Conservation (phyloP, 2,113 vertebrate genomes). For the Gnathonemus longibarbis region DNA sequence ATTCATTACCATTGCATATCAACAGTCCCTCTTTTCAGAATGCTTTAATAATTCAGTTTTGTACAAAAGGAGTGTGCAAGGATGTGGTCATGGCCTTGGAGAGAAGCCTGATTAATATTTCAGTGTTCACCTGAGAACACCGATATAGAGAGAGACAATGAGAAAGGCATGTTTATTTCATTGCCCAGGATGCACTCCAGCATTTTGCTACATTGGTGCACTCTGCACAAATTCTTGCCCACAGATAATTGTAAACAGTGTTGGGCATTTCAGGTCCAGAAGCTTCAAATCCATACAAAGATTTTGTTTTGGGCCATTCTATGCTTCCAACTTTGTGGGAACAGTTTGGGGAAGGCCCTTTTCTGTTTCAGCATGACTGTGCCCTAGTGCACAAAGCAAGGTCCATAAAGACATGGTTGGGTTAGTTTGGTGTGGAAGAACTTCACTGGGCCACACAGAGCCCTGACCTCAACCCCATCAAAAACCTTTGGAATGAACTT, state of each 20-base stretch:
- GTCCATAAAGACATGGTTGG: background rate
- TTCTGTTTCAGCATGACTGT: background rate
- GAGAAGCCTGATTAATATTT: conserved; percentile 11
- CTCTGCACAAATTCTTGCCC: background rate
- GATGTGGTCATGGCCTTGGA: background rate
- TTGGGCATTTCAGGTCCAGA: too few relatives aligned
- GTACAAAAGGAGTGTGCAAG: background rate
- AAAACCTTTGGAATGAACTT: background rate
- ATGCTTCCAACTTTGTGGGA: background rate
- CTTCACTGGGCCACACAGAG: background rate
- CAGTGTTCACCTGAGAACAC: background rate
- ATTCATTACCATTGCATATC: background rate
- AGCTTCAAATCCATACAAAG: background rate
- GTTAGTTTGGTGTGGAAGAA: background rate
- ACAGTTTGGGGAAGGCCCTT: background rate
- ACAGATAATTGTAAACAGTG: background rate
- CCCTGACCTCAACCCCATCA: background rate
- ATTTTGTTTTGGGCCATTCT: background rate
- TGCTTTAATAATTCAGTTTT: conserved; percentile 4
- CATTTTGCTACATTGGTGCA: background rate
- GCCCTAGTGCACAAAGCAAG: background rate
- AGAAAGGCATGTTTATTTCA: background rate
- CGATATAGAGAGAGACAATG: background rate
- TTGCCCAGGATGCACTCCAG: background rate
- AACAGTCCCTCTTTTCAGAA: background rate